Evolutionary conservation across 2,113 vertebrate genomes (phyloP).

Genomic region (Chaetura pelagica): DNA sequence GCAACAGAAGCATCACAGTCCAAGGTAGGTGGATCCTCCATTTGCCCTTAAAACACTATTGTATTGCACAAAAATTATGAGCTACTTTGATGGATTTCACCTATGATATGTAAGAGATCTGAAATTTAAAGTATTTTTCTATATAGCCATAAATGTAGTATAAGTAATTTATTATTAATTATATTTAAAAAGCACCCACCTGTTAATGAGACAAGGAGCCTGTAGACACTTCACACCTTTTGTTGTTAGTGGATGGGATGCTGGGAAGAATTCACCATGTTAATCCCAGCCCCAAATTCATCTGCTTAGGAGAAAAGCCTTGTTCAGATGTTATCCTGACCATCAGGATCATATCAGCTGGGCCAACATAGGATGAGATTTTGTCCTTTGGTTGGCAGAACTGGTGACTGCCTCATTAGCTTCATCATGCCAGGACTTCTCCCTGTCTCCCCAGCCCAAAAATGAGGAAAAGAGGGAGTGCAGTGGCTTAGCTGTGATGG

Average conservation of each 20-base stretch:
- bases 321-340: not conserved
- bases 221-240: not conserved
- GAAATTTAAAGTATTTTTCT: not conserved
- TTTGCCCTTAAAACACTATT: not conserved
- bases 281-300: not conserved
- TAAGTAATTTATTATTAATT: too few relatives aligned
- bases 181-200: not conserved
- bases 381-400: not conserved
- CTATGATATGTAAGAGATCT: not conserved
- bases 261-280: not conserved
- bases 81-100: not conserved
- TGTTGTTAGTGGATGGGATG: not conserved
- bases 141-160: too few relatives aligned
- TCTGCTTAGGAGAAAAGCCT: not conserved
- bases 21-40: slow-evolving; percentile 3
- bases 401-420: not conserved
- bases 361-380: not conserved
- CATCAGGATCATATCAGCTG: not conserved
- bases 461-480: not conserved
- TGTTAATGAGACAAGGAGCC: not conserved
- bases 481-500: not conserved
- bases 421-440: not conserved
- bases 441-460: not conserved
- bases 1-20: not conserved
- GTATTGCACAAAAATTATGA: not conserved